Evolutionary conservation across 2,888 invertebrate species (phyloP).

Genomic region (Patella pellucida): DNA sequence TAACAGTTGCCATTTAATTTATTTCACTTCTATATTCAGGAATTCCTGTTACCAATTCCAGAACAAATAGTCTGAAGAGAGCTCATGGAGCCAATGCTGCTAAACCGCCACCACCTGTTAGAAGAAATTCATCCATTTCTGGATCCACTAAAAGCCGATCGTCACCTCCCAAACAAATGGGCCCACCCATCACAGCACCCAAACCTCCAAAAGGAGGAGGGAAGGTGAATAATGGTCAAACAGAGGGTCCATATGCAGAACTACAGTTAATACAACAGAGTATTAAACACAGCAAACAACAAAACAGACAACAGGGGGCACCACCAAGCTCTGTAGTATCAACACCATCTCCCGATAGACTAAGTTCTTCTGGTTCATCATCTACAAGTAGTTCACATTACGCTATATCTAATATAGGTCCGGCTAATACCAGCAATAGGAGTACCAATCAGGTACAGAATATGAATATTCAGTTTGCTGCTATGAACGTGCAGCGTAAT

Average conservation of each 20-base stretch:
- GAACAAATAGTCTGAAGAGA: constrained; percentile 44
- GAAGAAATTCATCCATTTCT: constrained; percentile 63
- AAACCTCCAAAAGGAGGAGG: constrained; percentile 25
- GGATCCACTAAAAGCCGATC: constrained; percentile 47
- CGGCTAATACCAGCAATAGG: constrained; percentile 23
- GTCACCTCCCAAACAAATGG: constrained; percentile 48
- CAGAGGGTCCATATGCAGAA: constrained; percentile 53
- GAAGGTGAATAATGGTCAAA: constrained; percentile 15
- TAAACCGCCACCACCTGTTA: constrained; percentile 66
- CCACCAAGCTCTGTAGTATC: constrained; percentile 1
- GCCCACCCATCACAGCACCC: constrained; percentile 21
- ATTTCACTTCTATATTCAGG: constrained; percentile 42
- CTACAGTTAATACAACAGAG: constrained; percentile 57
- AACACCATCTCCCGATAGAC: constrained; percentile 19
- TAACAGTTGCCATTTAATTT: not conserved
- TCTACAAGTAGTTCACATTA: constrained; percentile 27
- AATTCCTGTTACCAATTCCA: constrained; percentile 53
- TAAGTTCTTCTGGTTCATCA: constrained; percentile 18
- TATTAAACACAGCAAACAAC: constrained; percentile 40
- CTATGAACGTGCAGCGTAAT: constrained; percentile 45
- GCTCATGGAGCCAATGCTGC: constrained; percentile 49
- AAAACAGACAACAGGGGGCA: constrained; percentile 9
- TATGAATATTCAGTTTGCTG: constrained; percentile 53
- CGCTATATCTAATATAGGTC: constrained; percentile 24
- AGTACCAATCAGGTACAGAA: constrained; percentile 45